Conservation (phyloP, 2,113 vertebrate genomes). For the Vulpes vulpes region DNA sequence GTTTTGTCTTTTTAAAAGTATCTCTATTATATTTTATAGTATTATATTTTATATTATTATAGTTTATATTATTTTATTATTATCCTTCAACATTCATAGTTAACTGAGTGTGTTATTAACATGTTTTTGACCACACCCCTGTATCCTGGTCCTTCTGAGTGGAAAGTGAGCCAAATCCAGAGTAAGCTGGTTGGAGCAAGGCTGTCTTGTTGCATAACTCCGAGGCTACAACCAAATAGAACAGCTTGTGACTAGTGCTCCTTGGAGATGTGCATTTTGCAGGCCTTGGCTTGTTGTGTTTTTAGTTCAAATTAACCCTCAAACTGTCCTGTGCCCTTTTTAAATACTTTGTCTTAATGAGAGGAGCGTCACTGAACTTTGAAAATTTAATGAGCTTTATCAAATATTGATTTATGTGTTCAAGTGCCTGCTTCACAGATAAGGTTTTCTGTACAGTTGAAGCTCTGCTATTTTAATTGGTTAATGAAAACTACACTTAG, state of each 20-base stretch:
- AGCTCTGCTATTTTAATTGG: constrained; percentile 29
- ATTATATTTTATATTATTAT: neutral
- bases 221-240: accelerated
- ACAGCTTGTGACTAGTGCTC: neutral
- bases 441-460: neutral
- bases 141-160: neutral
- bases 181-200: neutral
- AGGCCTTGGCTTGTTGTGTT: neutral
- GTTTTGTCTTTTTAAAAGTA: neutral
- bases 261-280: neutral
- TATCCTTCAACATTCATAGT: neutral
- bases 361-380: neutral
- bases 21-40: neutral
- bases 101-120: neutral
- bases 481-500: neutral
- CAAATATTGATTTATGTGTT: constrained; percentile 6
- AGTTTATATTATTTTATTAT: neutral
- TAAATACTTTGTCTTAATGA: constrained; percentile 33
- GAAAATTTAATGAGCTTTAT: neutral
- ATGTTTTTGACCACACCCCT: neutral
- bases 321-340: neutral
- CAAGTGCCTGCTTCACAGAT: neutral
- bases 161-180: neutral
- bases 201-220: neutral
- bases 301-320: constrained; percentile 9